Percentiles rank a stretch among this genome's conserved stretches.
Conservation (phyloP, 2,888 invertebrate genomes). For the Ormyrus nitidulus region DNA sequence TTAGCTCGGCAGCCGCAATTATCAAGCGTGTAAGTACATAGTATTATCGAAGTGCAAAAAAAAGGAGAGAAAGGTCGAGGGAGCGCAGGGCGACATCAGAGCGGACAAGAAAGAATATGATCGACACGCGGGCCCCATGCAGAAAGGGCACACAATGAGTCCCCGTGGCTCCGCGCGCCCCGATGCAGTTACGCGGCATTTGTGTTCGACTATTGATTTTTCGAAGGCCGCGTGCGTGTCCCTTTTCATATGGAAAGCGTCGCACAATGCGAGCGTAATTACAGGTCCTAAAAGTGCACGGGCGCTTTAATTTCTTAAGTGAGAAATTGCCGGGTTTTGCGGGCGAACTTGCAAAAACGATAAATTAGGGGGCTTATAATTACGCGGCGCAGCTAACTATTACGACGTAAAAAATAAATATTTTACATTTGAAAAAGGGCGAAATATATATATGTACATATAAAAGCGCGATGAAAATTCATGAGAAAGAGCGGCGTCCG, state of each 20-base stretch:
- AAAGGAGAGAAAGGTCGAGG: constrained; percentile 2
- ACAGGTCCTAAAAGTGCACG: constrained; percentile 28
- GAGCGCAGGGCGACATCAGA: background rate
- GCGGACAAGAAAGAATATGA: background rate
- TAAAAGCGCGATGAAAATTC: too few relatives aligned
- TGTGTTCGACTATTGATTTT: constrained; percentile 52
- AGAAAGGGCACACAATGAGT: constrained; percentile 5
- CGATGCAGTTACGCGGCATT: background rate
- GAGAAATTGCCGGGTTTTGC: constrained; percentile 36
- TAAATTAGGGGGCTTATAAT: constrained; percentile 46
- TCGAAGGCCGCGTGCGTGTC: constrained; percentile 11
- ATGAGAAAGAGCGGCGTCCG: too few relatives aligned
- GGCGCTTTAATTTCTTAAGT: constrained; percentile 35
- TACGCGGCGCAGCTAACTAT: background rate
- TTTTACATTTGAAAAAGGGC: too few relatives aligned
- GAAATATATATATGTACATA: too few relatives aligned
- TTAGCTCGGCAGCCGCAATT: background rate
- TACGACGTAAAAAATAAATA: too few relatives aligned
- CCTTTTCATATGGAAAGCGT: constrained; percentile 47
- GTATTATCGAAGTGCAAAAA: constrained; percentile 18
- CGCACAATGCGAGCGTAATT: constrained; percentile 51
- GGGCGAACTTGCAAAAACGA: constrained; percentile 27
- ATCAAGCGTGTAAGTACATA: constrained; percentile 19
- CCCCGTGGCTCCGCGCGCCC: background rate
- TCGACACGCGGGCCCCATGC: background rate